These are phyloP conservation scores for Panthera uncia DNA, from an alignment of 2,113 vertebrate species.

Conservation along the genomic window DNA sequence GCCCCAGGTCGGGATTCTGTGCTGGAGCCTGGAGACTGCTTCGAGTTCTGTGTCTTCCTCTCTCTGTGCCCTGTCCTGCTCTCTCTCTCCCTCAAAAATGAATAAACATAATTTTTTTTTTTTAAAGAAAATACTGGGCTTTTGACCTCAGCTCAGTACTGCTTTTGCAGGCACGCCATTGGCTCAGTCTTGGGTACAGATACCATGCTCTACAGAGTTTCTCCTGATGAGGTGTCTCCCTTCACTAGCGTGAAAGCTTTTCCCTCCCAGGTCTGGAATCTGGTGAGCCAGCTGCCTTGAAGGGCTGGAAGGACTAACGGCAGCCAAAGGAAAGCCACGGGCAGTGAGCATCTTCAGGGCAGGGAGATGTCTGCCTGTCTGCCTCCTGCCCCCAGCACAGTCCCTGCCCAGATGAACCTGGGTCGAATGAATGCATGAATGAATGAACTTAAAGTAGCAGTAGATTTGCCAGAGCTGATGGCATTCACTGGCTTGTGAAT, in stretches of 20 bases:
- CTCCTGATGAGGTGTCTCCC: not conserved
- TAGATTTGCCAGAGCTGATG: not conserved
- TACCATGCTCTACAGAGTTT: not conserved
- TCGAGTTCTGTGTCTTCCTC: no score
- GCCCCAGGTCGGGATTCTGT: no score
- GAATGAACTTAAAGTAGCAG: not conserved
- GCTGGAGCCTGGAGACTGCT: no score
- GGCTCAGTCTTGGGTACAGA: not conserved
- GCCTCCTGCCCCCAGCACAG: not conserved
- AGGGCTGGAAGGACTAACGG: not conserved
- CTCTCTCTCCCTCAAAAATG: no score
- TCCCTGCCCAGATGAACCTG: not conserved
- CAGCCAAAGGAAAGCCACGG: not conserved
- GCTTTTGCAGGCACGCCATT: not conserved
- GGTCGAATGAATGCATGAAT: not conserved
- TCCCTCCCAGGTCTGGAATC: not conserved
- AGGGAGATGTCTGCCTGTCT: not conserved
- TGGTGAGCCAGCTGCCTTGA: not conserved
- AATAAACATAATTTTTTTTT: no score
- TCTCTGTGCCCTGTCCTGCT: no score
- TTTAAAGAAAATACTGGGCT: not conserved
- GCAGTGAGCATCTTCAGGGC: not conserved
- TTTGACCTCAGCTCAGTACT: not conserved
- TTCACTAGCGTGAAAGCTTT: not conserved
- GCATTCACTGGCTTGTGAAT: not conserved